Base-by-base conservation (phyloP, 2,888 invertebrate species). In the Morinoia aosen region DNA sequence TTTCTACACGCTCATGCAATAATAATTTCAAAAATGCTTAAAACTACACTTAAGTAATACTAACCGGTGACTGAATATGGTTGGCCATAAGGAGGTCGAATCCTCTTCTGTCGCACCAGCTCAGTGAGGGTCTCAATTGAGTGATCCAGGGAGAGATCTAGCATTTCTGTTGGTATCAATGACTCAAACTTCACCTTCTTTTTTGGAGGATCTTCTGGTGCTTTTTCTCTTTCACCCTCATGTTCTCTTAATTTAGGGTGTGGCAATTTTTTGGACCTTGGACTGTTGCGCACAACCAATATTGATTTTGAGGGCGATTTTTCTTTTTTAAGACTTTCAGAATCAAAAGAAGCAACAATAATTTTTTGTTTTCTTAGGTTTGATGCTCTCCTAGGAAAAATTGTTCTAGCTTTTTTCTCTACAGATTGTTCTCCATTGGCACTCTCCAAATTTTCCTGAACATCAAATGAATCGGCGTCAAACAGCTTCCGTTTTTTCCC, bases 51-150 rank as follows among this genome's bases (percentile, higher is more conserved):
- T 61, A 76, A 76, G 48, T 25, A 0, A 57, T 33, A 95, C 95
- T 76, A 64, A 95, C 95, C 94, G n/a, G 88, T 94, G 57, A 95
- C 88, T 12, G 95, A 95, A 57, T 58, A 76, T 57, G 95, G 94
- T 88, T 88, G 76, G 12, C 39, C 57, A 94, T 25, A n/a, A n/a
- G 94, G 94, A 14, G 93, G 57, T 94, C 76, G 4, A 7, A 88
- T 40, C 56, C 40, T 94, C 48, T 95, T 94, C n/a, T 94, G 61
- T 19, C 56, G 61, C 48, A 95, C 64, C 33, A 61, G 33, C 39
- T 95, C 48, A 64, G 95, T 25, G 64, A 95, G 95, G 39, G 95
- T 64, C n/a, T 61, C 64, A 64, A 95, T 95, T 61, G 95, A 95
- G 12, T 64, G 61, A 58, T 95, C 95, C 39, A 5, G 39, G 5